Conservation (phyloP, 2,113 vertebrate species). For the Etheostoma cragini region DNA sequence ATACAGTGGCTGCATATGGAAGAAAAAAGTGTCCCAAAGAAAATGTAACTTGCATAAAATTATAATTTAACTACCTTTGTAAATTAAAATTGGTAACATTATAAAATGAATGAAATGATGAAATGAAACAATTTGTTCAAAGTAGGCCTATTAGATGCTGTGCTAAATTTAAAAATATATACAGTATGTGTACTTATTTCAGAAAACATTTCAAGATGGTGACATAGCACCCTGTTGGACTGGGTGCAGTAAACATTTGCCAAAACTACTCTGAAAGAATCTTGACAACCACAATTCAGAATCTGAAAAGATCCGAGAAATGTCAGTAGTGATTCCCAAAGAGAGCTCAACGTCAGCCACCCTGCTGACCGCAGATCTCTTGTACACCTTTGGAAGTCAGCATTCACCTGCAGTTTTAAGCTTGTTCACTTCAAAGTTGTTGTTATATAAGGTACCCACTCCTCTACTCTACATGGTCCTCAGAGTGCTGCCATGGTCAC, state of each 20-base stretch:
- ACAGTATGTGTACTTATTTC: background rate
- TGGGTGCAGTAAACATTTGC: background rate
- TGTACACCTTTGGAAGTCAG: slow-evolving; percentile 2
- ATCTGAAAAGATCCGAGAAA: slow-evolving; percentile 1
- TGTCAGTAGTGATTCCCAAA: slow-evolving; percentile 2
- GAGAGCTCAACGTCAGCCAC: background rate
- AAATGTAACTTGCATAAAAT: background rate
- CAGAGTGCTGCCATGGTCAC: background rate
- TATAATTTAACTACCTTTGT: background rate
- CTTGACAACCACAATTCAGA: background rate
- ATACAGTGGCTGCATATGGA: background rate
- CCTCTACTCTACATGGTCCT: too few species aligned
- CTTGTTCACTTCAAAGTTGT: background rate
- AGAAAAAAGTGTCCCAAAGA: background rate
- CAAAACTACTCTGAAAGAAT: background rate
- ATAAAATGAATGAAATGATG: background rate
- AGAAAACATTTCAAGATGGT: too few species aligned
- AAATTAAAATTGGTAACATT: background rate
- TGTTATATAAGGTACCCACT: too few species aligned
- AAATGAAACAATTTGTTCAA: background rate
- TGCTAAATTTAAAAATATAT: background rate
- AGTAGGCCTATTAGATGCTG: background rate
- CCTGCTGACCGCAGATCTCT: background rate
- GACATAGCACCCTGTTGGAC: background rate
- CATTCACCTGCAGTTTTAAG: background rate